These are phyloP conservation scores for Cactoblastis cactorum DNA, from an alignment of 2,888 invertebrate genomes.

Conservation along the genomic window DNA sequence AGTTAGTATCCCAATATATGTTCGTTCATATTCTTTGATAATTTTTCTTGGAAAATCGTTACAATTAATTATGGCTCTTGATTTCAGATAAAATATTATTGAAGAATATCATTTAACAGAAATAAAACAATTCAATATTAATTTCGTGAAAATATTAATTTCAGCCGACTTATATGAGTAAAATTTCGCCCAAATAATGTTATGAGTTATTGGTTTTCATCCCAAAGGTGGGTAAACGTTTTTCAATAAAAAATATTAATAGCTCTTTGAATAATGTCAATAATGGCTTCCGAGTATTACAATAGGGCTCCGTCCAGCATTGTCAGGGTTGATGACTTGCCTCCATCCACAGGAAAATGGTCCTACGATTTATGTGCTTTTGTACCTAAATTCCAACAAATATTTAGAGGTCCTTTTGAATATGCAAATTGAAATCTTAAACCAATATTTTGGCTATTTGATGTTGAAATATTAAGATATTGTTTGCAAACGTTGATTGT, in stretches of 20 bases:
- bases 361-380: slow-evolving; percentile 60
- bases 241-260: slow-evolving; percentile 67
- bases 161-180: no score
- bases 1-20: no score
- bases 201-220: slow-evolving; percentile 39
- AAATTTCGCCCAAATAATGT: no score
- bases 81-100: no score
- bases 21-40: no score
- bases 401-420: not conserved
- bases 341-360: slow-evolving; percentile 63
- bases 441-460: not conserved
- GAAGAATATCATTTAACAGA: not conserved
- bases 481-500: no score
- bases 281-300: slow-evolving; percentile 72
- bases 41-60: no score
- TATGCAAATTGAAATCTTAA: not conserved
- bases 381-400: slow-evolving; percentile 37
- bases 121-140: not conserved
- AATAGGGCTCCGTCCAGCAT: slow-evolving; percentile 69
- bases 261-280: slow-evolving; percentile 71
- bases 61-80: no score
- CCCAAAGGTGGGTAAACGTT: slow-evolving; percentile 48
- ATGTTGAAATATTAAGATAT: not conserved
- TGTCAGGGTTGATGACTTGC: slow-evolving; percentile 62
- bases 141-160: not conserved